Conservation (phyloP, 2,113 vertebrate species). For the Barnardius zonarius region DNA sequence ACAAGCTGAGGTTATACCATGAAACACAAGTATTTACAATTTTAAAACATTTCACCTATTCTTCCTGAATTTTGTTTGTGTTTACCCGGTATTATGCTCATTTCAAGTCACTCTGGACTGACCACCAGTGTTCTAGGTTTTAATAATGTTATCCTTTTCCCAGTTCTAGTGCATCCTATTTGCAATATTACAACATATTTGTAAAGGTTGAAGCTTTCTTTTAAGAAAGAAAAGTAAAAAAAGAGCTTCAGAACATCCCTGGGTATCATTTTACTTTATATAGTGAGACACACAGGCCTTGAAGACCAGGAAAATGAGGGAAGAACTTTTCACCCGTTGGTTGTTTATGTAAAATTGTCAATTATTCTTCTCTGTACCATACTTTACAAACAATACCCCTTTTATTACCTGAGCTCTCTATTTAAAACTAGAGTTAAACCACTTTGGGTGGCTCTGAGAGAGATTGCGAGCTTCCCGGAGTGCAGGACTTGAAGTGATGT, state of each 20-base stretch:
- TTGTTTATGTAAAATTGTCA: neutral
- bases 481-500: neutral
- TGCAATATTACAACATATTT: neutral
- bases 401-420: neutral
- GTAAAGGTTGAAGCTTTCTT: neutral
- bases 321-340: neutral
- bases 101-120: neutral
- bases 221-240: neutral
- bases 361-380: neutral
- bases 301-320: neutral
- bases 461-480: neutral
- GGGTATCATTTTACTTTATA: neutral
- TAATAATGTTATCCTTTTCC: neutral
- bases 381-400: neutral
- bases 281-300: neutral
- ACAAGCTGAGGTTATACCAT: neutral
- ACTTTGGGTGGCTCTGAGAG: neutral
- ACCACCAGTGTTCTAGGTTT: neutral
- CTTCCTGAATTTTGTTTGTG: neutral
- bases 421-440: neutral
- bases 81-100: neutral
- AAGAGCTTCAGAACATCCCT: neutral
- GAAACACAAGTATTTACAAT: neutral
- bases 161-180: neutral
- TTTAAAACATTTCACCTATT: neutral